Base-by-base conservation (phyloP, 2,888 invertebrate species). In the Helicoverpa assulta region DNA sequence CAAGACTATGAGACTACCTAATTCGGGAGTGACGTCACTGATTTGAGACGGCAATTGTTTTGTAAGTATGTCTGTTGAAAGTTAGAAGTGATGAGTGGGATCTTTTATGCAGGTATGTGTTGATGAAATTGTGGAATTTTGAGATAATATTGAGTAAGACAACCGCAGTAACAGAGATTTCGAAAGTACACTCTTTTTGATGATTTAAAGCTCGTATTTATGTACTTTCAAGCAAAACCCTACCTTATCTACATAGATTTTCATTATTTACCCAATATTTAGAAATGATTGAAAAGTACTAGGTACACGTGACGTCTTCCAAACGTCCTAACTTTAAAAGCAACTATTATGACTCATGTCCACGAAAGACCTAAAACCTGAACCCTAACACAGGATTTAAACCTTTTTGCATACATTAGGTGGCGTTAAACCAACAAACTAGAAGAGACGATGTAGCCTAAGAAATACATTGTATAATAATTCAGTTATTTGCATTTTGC, bases 401-500 rank as follows among this genome's bases (percentile, higher is more conserved):
- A 10, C 53, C 47, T 47, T 47, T 47, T 47, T 47, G n/a, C 12
- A 26, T 50, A 52, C 60, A 69, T 60, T 52, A 55, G 53, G 16
- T 51, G n/a, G 33, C 61, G 53, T 21, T 43, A 50, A 55, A 55
- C 57, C 40, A 52, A 55, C 52, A 61, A 26, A 58, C n/a, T 59
- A 51, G 40, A 55, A 10, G 33, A 74, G 55, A 61, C 54, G 43
- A 65, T 67, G 63, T 67, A 58, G 21, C 33, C 21, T 29, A 80
- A 79, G 67, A 80, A 80, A 80, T 73, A 65, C 58, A 76, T 67
- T 57, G 67, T 77, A 68, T 66, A 72, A 79, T 81, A 78, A 78
- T 70, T 70, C 51, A 58, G 78, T 71, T 86, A 86, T 86, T 86
- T 78, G 74, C 79, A 81, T 81, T 71, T 74, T 77, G 67, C 80